Evolutionary conservation across 1,140 invertebrate genomes (phyloP).

Genomic region (Eriosoma lanigerum): DNA sequence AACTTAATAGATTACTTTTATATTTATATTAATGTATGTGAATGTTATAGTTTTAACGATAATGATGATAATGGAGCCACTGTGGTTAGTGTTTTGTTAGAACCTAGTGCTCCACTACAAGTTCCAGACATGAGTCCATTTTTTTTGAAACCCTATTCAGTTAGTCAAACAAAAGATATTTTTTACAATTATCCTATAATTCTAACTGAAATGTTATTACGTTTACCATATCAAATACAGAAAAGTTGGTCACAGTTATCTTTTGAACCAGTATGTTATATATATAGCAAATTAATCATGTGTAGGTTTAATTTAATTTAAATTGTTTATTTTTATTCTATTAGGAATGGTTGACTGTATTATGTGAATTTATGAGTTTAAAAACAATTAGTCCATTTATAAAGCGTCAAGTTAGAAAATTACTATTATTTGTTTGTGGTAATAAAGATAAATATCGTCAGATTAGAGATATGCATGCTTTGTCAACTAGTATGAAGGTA

Average conservation of each 20-base stretch:
- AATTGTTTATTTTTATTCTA: neutral
- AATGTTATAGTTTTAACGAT: slow-evolving; percentile 25
- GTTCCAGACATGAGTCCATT: slow-evolving; percentile 94
- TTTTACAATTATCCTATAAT: slow-evolving; percentile 92
- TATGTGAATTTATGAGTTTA: slow-evolving; percentile 95
- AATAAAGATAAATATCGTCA: slow-evolving; percentile 95
- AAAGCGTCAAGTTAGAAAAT: slow-evolving; percentile 80
- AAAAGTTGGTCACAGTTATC: slow-evolving; percentile 66
- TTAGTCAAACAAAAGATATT: slow-evolving; percentile 86
- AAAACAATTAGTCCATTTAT: slow-evolving; percentile 70
- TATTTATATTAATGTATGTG: neutral
- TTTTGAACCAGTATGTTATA: slow-evolving; percentile 61
- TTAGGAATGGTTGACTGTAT: slow-evolving; percentile 71
- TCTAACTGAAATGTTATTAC: slow-evolving; percentile 90
- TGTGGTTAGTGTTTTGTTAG: slow-evolving; percentile 67
- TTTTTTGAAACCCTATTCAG: slow-evolving; percentile 90
- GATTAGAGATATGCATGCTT: slow-evolving; percentile 86
- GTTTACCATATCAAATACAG: slow-evolving; percentile 91
- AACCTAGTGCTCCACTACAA: slow-evolving; percentile 75
- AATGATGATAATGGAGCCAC: slow-evolving; percentile 41
- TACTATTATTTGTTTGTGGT: slow-evolving; percentile 90
- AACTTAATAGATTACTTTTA: neutral
- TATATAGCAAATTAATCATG: neutral
- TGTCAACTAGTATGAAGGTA: slow-evolving; percentile 78
- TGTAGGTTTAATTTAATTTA: neutral